Conservation (phyloP, 2,888 invertebrate species). For the Rhagophthalmus giganteus region DNA sequence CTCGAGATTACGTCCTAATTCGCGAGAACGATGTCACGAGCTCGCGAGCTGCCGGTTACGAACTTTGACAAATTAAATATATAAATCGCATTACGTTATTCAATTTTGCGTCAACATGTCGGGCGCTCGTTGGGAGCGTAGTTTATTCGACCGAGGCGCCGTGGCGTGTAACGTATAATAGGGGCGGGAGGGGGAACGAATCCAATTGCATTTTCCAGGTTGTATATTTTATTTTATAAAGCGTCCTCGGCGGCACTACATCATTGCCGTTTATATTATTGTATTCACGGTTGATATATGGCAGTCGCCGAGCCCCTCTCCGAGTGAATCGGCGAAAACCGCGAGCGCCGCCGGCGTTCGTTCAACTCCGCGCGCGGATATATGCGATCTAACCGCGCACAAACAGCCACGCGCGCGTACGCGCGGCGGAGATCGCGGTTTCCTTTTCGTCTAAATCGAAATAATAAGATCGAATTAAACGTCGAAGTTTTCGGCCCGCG, state of each 20-base stretch:
- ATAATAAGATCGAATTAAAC: too few species aligned
- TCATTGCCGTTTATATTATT: constrained; percentile 46
- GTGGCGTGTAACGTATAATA: constrained; percentile 36
- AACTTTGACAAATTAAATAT: constrained; percentile 15
- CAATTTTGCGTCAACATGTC: constrained; percentile 31
- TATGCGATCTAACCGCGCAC: constrained; percentile 23
- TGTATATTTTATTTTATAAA: constrained; percentile 45
- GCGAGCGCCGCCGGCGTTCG: constrained; percentile 13
- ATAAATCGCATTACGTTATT: constrained; percentile 32
- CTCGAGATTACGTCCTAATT: too few species aligned
- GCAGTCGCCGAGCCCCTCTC: constrained; percentile 27
- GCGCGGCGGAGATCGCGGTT: too few species aligned
- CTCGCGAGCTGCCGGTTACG: too few species aligned
- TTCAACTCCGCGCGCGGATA: constrained; percentile 14
- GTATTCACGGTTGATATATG: constrained; percentile 45
- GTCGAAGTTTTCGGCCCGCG: too few species aligned
- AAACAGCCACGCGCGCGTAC: constrained; percentile 15
- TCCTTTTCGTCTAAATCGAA: too few species aligned
- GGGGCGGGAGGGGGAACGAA: too few species aligned
- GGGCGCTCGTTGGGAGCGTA: constrained; percentile 2
- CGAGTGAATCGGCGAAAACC: constrained; percentile 29
- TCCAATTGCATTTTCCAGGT: constrained; percentile 42
- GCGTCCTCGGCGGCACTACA: constrained; percentile 42
- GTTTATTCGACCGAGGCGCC: constrained; percentile 26
- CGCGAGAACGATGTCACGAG: too few species aligned